Evolutionary conservation across 2,113 vertebrate species (phyloP), one percentile per base, ranked within the genome.

Genomic region (Numenius arquata): DNA sequence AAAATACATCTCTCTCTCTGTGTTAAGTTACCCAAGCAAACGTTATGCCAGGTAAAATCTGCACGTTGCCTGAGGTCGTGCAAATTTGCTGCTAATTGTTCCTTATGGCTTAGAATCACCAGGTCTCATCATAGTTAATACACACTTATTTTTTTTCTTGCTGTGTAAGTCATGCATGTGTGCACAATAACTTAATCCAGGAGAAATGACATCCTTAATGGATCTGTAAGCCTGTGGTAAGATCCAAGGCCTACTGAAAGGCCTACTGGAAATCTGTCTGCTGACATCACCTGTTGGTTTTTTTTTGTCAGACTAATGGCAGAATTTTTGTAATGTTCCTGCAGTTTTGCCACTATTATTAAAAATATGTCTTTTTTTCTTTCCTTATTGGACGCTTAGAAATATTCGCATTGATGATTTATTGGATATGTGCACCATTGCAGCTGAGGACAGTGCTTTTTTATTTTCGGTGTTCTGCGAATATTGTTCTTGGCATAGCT

Each of bases 401-500:
- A 70, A 40, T 71, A 53, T 10, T 85, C 0, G 1, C 36, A 73
- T 36, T 68, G 79, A 63, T 74, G 45, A 58, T 85, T 93, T 82
- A 68, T 27, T 55, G 70, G 25, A 14, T 71, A 21, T 40, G 26
- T 68, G 68, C 5, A 22, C 38, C 32, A 45, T 30, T 75, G 76
- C 88, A 90, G 61, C 58, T 85, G 43, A 93, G 90, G 50, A 90
- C 66, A 83, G 67, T 70, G 71, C 20, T 88, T 85, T 91, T 94
- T 88, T 48, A 48, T 62, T 88, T 84, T 41, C 18, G 18, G 56
- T 76, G 67, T 82, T 58, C 77, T 70, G 79, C 1, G 27, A 76
- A 87, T 92, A 89, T 89, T 96, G n/a, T 87, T 94, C 59, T 96
- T 95, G 92, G 86, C 86, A 91, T 58, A 73, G 67, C 77, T 76